These are phyloP conservation scores for Albula goreensis DNA, from an alignment of 2,113 vertebrate genomes.

Conservation along the genomic window DNA sequence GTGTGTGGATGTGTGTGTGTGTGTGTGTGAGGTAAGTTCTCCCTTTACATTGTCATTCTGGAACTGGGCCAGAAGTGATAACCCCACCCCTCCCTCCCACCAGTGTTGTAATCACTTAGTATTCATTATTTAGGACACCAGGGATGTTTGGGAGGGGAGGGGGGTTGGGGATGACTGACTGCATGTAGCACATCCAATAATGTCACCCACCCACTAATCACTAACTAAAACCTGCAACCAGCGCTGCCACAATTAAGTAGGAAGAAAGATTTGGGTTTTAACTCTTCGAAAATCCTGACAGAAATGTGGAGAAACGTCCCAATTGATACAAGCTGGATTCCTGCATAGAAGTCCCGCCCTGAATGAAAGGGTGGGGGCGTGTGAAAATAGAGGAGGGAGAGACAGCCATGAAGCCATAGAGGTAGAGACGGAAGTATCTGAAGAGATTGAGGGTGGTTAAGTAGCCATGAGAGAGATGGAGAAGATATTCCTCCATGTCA, in stretches of 20 bases:
- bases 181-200: slow-evolving; percentile 59
- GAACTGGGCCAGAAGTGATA: slow-evolving; percentile 8
- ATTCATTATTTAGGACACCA: slow-evolving; percentile 63
- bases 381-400: too few species aligned
- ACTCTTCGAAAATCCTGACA: too few species aligned
- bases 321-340: not conserved
- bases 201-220: slow-evolving; percentile 31
- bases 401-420: too few species aligned
- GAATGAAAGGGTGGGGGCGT: not conserved
- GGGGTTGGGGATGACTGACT: slow-evolving; percentile 49
- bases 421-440: too few species aligned
- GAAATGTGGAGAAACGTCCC: not conserved
- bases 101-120: slow-evolving; percentile 71
- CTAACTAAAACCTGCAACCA: slow-evolving; percentile 33
- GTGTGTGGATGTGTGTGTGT: not conserved
- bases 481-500: not conserved
- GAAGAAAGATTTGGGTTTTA: not conserved
- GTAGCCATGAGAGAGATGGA: not conserved
- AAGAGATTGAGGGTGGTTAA: too few species aligned
- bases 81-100: slow-evolving; percentile 54
- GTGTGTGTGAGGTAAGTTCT: not conserved
- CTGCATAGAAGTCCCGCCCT: too few species aligned
- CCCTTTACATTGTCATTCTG: not conserved
- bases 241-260: not conserved
- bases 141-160: not conserved